These are phyloP conservation scores for Meles meles DNA, from an alignment of 2,113 vertebrate species.

Conservation along the genomic window DNA sequence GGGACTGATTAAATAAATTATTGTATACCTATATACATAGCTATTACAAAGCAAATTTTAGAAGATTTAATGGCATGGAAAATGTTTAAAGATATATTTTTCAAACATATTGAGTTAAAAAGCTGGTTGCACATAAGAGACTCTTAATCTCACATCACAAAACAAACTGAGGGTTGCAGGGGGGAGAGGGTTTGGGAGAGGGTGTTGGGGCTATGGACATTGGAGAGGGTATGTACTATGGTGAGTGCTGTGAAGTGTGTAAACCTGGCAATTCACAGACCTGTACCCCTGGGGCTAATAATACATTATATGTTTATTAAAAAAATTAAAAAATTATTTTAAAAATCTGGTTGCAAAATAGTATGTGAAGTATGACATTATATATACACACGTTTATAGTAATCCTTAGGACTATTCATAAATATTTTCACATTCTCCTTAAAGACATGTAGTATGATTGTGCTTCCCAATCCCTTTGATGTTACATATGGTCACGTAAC, in stretches of 20 bases:
- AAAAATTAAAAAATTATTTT: too few relatives aligned
- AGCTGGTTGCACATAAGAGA: not conserved
- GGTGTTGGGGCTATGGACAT: too few relatives aligned
- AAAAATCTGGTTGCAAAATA: not conserved
- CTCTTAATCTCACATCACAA: too few relatives aligned
- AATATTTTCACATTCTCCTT: not conserved
- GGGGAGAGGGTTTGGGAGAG: too few relatives aligned
- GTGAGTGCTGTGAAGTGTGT: too few relatives aligned
- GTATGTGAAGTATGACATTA: not conserved
- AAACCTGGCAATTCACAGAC: too few relatives aligned
- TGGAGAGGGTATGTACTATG: too few relatives aligned
- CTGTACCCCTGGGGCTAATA: too few relatives aligned
- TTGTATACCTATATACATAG: not conserved
- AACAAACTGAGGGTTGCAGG: too few relatives aligned
- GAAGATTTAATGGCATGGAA: not conserved
- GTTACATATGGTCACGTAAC: not conserved
- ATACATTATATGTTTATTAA: too few relatives aligned
- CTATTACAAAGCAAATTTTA: slow-evolving; percentile 5
- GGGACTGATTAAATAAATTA: not conserved
- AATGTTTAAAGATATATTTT: not conserved
- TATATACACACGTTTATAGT: not conserved
- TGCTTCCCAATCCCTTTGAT: not conserved
- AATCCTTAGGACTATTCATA: not conserved
- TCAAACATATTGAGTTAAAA: not conserved
- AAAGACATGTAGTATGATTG: not conserved